Evolutionary conservation across 30 jellyfish, hydroid and myxozoan genomes (phyloP).

Genomic region (Pseudorhiza aurosa): DNA sequence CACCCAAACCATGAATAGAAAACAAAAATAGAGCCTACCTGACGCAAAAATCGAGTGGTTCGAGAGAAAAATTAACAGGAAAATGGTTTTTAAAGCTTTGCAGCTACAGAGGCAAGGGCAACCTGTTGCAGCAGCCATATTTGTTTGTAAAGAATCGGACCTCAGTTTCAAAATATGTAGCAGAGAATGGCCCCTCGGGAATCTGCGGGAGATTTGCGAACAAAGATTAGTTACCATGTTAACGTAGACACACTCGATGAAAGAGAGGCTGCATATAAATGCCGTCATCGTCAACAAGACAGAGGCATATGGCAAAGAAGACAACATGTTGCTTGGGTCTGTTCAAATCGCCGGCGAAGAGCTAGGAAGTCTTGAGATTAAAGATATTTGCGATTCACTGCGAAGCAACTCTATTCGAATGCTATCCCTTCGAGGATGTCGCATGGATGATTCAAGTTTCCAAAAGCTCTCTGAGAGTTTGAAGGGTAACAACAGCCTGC

Average conservation of each 20-base stretch:
- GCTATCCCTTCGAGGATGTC: slow-evolving; percentile 95
- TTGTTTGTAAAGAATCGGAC: neutral
- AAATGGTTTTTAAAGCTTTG: too few species aligned
- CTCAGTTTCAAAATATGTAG: slow-evolving; percentile 2
- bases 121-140: slow-evolving; percentile 34
- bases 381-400: slow-evolving; percentile 91
- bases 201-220: slow-evolving; percentile 6
- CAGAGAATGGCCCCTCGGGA: slow-evolving; percentile 11
- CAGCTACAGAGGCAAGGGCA: neutral
- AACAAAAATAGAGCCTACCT: too few species aligned
- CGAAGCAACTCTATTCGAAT: slow-evolving; percentile 83
- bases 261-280: slow-evolving; percentile 12
- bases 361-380: slow-evolving; percentile 78
- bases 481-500: slow-evolving; percentile 82
- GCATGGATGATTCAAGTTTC: slow-evolving; percentile 74
- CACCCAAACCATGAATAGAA: too few species aligned
- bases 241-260: neutral
- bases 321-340: slow-evolving; percentile 81
- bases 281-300: neutral
- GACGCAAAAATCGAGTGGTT: too few species aligned
- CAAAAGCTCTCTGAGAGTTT: slow-evolving; percentile 75
- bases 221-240: neutral
- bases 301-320: neutral
- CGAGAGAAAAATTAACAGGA: too few species aligned
- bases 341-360: slow-evolving; percentile 99